Percentiles rank a stretch among this genome's conserved stretches.
Conservation (phyloP, 2,113 vertebrate genomes). For the Anser brachyrhynchus region DNA sequence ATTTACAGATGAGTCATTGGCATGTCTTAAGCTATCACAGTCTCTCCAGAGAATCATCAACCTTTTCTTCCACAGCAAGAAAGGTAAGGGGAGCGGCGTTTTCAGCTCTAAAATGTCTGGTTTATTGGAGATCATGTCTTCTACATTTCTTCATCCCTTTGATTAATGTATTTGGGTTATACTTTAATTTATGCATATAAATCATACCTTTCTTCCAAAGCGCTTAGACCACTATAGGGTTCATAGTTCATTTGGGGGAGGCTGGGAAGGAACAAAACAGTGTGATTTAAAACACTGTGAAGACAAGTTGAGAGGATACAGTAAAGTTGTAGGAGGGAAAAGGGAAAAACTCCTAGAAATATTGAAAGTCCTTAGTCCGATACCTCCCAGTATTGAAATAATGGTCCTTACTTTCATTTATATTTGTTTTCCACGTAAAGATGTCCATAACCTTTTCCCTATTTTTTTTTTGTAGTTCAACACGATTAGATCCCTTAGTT, state of each 20-base stretch:
- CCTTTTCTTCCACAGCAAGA: constrained; percentile 62
- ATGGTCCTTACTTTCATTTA: background rate
- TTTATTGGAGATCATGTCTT: constrained; percentile 4
- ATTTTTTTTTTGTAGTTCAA: background rate
- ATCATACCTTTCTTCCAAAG: background rate
- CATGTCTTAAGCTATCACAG: constrained; percentile 33
- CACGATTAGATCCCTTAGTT: background rate
- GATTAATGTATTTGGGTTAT: background rate
- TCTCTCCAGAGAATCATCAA: constrained; percentile 54
- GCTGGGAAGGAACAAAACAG: background rate
- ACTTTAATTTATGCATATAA: background rate
- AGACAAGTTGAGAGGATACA: background rate
- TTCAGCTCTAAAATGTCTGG: background rate
- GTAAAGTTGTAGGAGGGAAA: background rate
- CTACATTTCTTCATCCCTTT: background rate
- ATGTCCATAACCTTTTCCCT: background rate
- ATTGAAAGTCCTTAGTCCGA: background rate
- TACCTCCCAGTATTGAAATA: background rate
- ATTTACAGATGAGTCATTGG: constrained; percentile 66
- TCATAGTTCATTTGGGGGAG: background rate
- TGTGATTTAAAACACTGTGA: background rate
- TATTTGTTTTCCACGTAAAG: background rate
- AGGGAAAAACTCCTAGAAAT: background rate
- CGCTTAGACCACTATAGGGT: background rate
- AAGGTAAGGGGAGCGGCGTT: constrained; percentile 36